Evolutionary conservation across 2,113 vertebrate genomes (phyloP), one percentile per base, ranked within the genome.

Genomic region (Deroptyus accipitrinus): DNA sequence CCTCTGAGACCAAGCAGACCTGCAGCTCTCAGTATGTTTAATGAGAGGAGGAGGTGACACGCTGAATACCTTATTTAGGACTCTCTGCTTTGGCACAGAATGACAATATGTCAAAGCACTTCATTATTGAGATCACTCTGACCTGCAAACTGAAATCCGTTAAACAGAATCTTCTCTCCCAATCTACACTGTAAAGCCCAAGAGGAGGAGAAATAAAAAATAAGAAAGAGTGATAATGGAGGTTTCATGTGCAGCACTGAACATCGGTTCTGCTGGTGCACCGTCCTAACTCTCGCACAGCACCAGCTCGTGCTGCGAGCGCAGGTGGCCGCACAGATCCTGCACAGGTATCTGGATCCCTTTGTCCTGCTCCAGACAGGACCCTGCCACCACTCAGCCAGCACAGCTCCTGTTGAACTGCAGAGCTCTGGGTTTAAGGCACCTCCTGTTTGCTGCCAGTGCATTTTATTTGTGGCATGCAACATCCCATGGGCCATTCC

Each of bases 81-180:
- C 90, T n/a, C 52, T 94, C 82, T 92, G 80, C 72, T 86, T 97
- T 96, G 97, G 96, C 95, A 94, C 86, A 84, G 86, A 57, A 87
- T 33, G 78, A 72, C 44, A 62, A 30, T 48, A 68, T 93, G 96
- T 86, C 35, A 59, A 96, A 95, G 96, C 73, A 90, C 95, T 93
- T 95, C 86, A 84, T 96, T 97, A 97, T 95, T 96, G 97, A 77
- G 22, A 97, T 98, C 97, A 95, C 85, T 79, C 93, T 96, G 97
- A 96, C 96, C 89, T 86, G 88, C 97, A 86, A 91, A 86, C 93
- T 97, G 86, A 95, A 97, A 97, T 92, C 91, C 95, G 93, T 97
- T 97, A 91, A 92, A 67, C 27, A 59, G 49, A 67, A 81, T 95
- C 83, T 88, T 93, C 73, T 84, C 68, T 90, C 48, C 44, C 1